Evolutionary conservation across 1,140 invertebrate genomes (phyloP).

Genomic region (Palaemon carinicauda): DNA sequence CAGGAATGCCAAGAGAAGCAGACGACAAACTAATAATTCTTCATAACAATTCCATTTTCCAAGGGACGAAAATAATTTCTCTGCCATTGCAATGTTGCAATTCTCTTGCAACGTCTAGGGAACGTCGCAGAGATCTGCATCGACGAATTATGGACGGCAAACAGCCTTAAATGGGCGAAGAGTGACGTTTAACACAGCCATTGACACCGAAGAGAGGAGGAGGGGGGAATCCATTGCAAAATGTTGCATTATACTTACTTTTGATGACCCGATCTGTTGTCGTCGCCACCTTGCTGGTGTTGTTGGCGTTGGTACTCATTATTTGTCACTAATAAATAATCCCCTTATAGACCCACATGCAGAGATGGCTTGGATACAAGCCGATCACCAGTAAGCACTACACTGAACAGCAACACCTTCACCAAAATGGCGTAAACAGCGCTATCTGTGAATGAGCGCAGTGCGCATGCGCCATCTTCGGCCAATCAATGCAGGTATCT

Average conservation of each 20-base stretch:
- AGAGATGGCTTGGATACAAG: slow-evolving; percentile 53
- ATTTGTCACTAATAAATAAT: slow-evolving; percentile 56
- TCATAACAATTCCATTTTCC: neutral
- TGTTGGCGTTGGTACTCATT: slow-evolving; percentile 58
- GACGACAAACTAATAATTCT: slow-evolving; percentile 44
- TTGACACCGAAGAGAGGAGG: slow-evolving; percentile 4
- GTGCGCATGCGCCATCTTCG: slow-evolving; percentile 31
- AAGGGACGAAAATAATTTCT: neutral
- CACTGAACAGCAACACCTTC: slow-evolving; percentile 47
- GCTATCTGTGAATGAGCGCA: slow-evolving; percentile 6
- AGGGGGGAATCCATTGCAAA: neutral
- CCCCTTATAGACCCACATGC: slow-evolving; percentile 56
- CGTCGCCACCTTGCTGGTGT: slow-evolving; percentile 56
- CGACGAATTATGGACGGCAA: too few relatives aligned
- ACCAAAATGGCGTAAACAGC: slow-evolving; percentile 58
- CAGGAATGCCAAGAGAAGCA: slow-evolving; percentile 49
- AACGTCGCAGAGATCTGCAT: too few relatives aligned
- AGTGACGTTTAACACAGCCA: neutral
- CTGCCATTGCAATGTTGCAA: neutral
- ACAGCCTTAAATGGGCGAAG: too few relatives aligned
- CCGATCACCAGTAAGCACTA: slow-evolving; percentile 42
- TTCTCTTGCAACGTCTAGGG: too few relatives aligned
- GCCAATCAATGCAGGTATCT: slow-evolving; percentile 57
- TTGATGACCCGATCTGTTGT: slow-evolving; percentile 57
- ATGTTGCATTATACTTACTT: slow-evolving; percentile 45